These are phyloP conservation scores for Sebastes diploproa DNA, from an alignment of 2,797 vertebrate species.

Conservation along the genomic window DNA sequence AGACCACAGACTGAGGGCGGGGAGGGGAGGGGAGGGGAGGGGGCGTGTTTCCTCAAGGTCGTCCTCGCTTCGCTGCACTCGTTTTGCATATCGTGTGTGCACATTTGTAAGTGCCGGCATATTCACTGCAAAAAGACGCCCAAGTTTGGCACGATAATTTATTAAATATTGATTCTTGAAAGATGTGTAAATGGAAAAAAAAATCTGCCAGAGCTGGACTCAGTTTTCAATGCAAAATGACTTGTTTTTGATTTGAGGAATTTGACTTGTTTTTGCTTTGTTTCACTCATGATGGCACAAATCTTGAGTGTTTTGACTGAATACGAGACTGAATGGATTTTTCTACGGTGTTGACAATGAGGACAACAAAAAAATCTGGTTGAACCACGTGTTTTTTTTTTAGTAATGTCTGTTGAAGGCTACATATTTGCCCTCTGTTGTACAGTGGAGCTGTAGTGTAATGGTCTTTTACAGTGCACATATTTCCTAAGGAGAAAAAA, in stretches of 20 bases:
- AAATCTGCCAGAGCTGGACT: background rate
- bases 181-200: background rate
- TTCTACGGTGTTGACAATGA: background rate
- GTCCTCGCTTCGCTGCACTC: conserved; percentile 28
- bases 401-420: background rate
- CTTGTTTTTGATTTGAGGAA: background rate
- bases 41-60: conserved; percentile 73
- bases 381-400: background rate
- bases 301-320: background rate
- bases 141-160: background rate
- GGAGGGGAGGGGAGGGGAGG: conserved; percentile 9
- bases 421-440: background rate
- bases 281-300: background rate
- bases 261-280: no score
- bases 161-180: background rate
- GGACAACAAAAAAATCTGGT: background rate
- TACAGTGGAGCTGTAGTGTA: background rate
- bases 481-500: background rate
- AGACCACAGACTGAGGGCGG: conserved; percentile 44
- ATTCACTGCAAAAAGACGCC: background rate
- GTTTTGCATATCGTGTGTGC: conserved; percentile 32
- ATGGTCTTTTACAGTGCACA: background rate
- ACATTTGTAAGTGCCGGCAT: background rate
- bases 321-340: background rate
- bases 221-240: background rate